Base-by-base conservation (phyloP, 2,888 invertebrate species). In the Patella depressa region DNA sequence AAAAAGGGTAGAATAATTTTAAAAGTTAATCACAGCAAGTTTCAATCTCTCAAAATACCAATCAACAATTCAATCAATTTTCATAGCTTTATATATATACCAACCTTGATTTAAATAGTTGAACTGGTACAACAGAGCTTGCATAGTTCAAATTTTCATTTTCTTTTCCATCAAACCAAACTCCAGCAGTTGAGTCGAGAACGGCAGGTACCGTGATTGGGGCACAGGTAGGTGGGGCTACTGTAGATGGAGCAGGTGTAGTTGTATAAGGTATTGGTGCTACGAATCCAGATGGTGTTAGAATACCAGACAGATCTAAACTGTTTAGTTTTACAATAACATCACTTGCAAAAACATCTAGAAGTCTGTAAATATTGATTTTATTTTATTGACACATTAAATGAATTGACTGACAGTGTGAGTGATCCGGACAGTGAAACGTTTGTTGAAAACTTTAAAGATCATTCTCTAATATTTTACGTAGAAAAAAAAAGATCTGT, bases 251-350 rank as follows among this genome's bases (percentile, higher is more conserved):
- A 7, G 76, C 57, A 4, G 59, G 7, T 2, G 59, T 19, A 24
- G 76, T 76, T 55, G 76, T 72, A 19, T 71, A 76, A 12, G 76
- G 76, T 11, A 45, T 15, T 14, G 76, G 76, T 15, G 76, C 71
- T n/a, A 59, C 53, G 17, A 55, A 55, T 57, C 54, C 59, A 11
- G 72, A 72, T 19, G 75, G 75, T 11, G 55, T 53, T 34, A 34
- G 14, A n/a, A 76, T 53, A 17, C 76, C 76, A 34, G 34, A 19
- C 34, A 76, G 45, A 53, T 72, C 57, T 53, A 17, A 69, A 53
- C 19, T n/a, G 12, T 19, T 12, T 14, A 69, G 17, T 19, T 19
- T 45, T 12, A n/a, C 15, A 17, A 75, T 65, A 1, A 65, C 59
- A 12, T 24, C 70, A 54, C 17, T 70, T 53, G 45, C 14, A n/a